Evolutionary conservation across 2,888 invertebrate genomes (phyloP).

Genomic region (Kuschelorhynchus macadamiae): DNA sequence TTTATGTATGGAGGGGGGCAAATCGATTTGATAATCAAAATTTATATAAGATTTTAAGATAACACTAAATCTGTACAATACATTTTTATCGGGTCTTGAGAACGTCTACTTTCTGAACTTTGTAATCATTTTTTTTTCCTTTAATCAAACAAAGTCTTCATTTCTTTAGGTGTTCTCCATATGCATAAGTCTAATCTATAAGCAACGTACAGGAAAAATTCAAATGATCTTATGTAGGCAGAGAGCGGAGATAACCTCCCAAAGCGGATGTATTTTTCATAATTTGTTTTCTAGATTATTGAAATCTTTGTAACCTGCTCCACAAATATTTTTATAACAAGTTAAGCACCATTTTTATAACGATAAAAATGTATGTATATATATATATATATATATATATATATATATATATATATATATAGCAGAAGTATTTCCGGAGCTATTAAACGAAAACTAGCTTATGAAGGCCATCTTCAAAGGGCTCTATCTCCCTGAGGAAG

Average conservation of each 20-base stretch:
- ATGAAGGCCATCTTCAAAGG: no score
- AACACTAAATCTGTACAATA: slow-evolving; percentile 1
- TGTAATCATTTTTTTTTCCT: background rate
- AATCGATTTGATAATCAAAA: slow-evolving; percentile 8
- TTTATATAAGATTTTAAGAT: slow-evolving; percentile 2
- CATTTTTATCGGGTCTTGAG: background rate
- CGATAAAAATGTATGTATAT: no score
- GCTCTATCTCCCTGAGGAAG: no score
- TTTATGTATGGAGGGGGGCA: background rate
- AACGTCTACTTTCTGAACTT: background rate
- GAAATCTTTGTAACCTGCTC: slow-evolving; percentile 11
- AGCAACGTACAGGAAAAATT: no score
- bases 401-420: no score
- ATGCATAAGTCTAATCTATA: slow-evolving; percentile 1
- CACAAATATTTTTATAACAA: no score
- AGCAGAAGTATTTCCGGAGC: no score
- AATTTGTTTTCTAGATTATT: slow-evolving; percentile 1
- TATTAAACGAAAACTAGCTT: no score
- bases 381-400: no score
- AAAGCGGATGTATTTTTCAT: background rate
- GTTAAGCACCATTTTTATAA: no score
- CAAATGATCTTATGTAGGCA: background rate
- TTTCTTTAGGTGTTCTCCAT: slow-evolving; percentile 10
- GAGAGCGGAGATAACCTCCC: background rate
- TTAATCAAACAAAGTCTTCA: background rate